Evolutionary conservation across 2,113 vertebrate species (phyloP).

Genomic region (Neopipo cinnamomea): DNA sequence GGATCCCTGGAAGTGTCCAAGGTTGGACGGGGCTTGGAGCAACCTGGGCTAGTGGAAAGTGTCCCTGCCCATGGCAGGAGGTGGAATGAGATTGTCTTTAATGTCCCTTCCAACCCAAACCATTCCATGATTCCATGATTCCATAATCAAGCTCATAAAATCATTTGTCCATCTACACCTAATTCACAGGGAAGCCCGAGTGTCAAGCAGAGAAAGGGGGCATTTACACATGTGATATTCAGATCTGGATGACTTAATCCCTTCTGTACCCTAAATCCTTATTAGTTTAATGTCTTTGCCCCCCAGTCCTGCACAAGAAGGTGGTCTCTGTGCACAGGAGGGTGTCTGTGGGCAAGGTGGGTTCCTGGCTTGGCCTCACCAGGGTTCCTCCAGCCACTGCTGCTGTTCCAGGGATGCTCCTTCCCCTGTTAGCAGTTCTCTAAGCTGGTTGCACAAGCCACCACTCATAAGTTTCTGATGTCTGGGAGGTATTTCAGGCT

Average conservation of each 20-base stretch:
- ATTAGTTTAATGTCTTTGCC: neutral
- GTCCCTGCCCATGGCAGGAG: neutral
- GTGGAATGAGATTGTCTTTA: neutral
- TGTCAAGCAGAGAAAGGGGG: neutral
- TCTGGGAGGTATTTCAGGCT: neutral
- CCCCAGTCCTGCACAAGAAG: neutral
- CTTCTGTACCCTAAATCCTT: neutral
- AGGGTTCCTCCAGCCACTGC: neutral
- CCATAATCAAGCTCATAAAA: neutral
- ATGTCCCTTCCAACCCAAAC: neutral
- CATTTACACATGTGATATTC: neutral
- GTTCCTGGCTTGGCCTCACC: neutral
- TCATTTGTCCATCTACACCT: no score
- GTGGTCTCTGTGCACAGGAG: fast-evolving
- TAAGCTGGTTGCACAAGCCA: neutral
- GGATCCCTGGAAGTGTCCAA: neutral
- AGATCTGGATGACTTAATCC: neutral
- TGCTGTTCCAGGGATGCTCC: neutral
- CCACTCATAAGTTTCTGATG: neutral
- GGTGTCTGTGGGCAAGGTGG: neutral
- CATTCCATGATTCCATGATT: neutral
- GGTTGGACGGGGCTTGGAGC: neutral
- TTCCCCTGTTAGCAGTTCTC: neutral
- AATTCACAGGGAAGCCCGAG: neutral
- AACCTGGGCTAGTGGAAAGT: neutral